A percentile compares a stretch with the other conserved stretches of the same genome.
These are phyloP conservation scores for Ageneiosus marmoratus DNA, from an alignment of 2,113 vertebrate genomes.

Conservation along the genomic window DNA sequence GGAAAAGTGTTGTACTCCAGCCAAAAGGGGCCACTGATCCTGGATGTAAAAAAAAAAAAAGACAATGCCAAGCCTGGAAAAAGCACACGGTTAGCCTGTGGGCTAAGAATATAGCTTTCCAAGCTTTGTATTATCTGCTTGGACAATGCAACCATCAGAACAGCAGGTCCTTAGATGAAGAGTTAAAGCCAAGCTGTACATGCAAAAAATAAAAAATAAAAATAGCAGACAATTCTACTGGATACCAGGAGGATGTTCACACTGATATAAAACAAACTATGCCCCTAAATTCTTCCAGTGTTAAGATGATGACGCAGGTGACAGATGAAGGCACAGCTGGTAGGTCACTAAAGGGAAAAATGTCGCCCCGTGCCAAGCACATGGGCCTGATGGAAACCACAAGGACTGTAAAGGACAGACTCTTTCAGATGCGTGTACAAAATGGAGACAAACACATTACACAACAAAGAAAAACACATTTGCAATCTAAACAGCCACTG, in stretches of 20 bases:
- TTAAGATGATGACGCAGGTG: constrained; percentile 2
- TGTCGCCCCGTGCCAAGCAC: constrained; percentile 20
- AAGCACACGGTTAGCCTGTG: not conserved
- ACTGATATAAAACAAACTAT: constrained; percentile 1
- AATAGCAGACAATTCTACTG: not conserved
- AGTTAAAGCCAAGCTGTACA: not conserved
- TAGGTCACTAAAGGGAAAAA: constrained; percentile 30
- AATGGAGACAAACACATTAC: constrained; percentile 11
- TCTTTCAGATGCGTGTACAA: not conserved
- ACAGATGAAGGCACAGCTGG: constrained; percentile 40
- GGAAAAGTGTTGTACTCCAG: constrained; percentile 29
- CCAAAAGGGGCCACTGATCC: constrained; percentile 35
- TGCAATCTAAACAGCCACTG: not conserved
- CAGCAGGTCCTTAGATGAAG: not conserved
- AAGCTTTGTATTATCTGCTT: not conserved
- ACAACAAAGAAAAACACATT: not conserved
- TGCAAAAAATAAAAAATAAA: too few species aligned
- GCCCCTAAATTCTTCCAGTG: not conserved
- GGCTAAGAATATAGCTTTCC: not conserved
- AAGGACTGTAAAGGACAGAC: constrained; percentile 5
- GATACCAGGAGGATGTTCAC: not conserved
- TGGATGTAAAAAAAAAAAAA: not conserved
- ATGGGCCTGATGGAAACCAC: constrained; percentile 22
- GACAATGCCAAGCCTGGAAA: constrained; percentile 21
- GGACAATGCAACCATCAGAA: not conserved